These are phyloP conservation scores for Spialia ferax DNA, from an alignment of 2,888 invertebrate genomes.

Conservation along the genomic window DNA sequence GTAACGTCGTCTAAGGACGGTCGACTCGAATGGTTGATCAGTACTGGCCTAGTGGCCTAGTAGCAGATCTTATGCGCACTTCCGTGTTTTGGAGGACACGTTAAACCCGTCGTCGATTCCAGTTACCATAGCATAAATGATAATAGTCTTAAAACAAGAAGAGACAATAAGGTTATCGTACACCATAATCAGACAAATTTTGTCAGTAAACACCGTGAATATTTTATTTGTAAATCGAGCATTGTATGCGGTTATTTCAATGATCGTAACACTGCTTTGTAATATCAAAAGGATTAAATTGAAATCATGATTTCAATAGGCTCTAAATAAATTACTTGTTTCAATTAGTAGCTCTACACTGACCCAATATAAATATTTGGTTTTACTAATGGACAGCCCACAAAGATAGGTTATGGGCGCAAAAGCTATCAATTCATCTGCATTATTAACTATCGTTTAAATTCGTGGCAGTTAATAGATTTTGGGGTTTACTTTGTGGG, in stretches of 20 bases:
- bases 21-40: too few relatives aligned
- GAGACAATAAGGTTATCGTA: too few relatives aligned
- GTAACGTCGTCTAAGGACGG: too few relatives aligned
- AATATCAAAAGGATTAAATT: slow-evolving; percentile 12
- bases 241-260: slow-evolving; percentile 6
- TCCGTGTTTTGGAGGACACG: too few relatives aligned
- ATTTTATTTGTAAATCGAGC: not conserved
- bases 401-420: slow-evolving; percentile 34
- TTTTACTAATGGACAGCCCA: slow-evolving; percentile 38
- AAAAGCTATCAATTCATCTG: slow-evolving; percentile 37
- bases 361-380: slow-evolving; percentile 39
- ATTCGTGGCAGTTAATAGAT: slow-evolving; percentile 27
- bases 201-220: too few relatives aligned
- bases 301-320: slow-evolving; percentile 19
- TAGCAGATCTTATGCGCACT: too few relatives aligned
- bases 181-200: too few relatives aligned
- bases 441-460: slow-evolving; percentile 38
- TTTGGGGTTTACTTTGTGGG: slow-evolving; percentile 30
- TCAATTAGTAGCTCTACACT: slow-evolving; percentile 30
- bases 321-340: slow-evolving; percentile 25
- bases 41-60: too few relatives aligned
- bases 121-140: too few relatives aligned
- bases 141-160: too few relatives aligned
- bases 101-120: too few relatives aligned
- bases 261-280: not conserved